Conservation (phyloP, 2,888 invertebrate species). For the Eupsilia transversa region DNA sequence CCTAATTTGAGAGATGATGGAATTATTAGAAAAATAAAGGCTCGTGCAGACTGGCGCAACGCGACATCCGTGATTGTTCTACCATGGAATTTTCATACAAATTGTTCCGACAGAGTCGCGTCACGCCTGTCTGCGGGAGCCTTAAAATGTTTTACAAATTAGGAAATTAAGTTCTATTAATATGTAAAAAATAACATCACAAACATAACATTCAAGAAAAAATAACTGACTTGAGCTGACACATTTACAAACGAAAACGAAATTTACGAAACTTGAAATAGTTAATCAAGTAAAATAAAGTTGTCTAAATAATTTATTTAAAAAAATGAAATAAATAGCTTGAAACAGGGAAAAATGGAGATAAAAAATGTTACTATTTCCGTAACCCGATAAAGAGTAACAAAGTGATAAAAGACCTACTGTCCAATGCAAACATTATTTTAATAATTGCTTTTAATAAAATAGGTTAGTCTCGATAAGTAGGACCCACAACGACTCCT, state of each 20-base stretch:
- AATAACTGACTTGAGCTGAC: neutral
- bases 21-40: too few relatives aligned
- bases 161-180: neutral
- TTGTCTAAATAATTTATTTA: neutral
- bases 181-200: neutral
- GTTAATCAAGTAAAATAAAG: neutral
- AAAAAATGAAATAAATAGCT: neutral
- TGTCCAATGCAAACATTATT: neutral
- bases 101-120: too few relatives aligned
- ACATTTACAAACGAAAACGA: too few relatives aligned
- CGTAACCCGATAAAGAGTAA: slow-evolving; percentile 25
- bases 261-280: neutral
- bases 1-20: too few relatives aligned
- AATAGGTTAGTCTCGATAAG: too few relatives aligned
- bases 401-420: slow-evolving; percentile 5
- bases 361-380: slow-evolving; percentile 36
- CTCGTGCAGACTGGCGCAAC: too few relatives aligned
- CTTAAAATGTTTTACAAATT: too few relatives aligned
- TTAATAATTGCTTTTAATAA: neutral
- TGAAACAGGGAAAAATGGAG: slow-evolving; percentile 10
- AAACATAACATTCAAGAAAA: neutral
- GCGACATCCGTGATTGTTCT: too few relatives aligned
- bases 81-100: too few relatives aligned
- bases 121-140: too few relatives aligned
- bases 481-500: neutral